These are phyloP conservation scores for Triops longicaudatus DNA, from an alignment of 1,140 invertebrate genomes.

Conservation along the genomic window DNA sequence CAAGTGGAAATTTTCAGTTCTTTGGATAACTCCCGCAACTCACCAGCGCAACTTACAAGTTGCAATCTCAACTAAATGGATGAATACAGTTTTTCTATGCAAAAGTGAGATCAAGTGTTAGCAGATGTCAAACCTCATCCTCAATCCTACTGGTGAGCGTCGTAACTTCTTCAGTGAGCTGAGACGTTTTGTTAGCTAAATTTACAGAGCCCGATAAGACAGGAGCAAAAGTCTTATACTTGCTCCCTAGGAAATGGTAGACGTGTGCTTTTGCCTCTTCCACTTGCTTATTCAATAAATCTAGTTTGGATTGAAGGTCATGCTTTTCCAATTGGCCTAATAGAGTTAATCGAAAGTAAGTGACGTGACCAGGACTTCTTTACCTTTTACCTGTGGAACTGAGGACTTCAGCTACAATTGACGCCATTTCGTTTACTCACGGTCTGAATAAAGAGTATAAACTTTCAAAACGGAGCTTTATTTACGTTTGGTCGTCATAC, in stretches of 20 bases:
- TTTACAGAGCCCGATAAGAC: slow-evolving; percentile 9
- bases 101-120: neutral
- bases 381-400: slow-evolving; percentile 19
- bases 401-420: slow-evolving; percentile 24
- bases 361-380: neutral
- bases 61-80: slow-evolving; percentile 28
- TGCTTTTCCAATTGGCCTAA: slow-evolving; percentile 25
- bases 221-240: slow-evolving; percentile 23
- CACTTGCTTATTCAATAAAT: slow-evolving; percentile 20
- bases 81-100: neutral
- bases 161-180: slow-evolving; percentile 21
- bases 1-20: slow-evolving; percentile 28
- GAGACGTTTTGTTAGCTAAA: slow-evolving; percentile 12
- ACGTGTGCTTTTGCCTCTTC: slow-evolving; percentile 22
- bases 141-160: slow-evolving; percentile 18
- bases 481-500: neutral
- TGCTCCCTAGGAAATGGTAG: slow-evolving; percentile 19
- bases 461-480: neutral
- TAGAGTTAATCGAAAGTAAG: neutral
- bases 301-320: slow-evolving; percentile 22
- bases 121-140: slow-evolving; percentile 13
- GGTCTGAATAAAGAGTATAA: neutral
- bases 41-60: slow-evolving; percentile 30
- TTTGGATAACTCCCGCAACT: slow-evolving; percentile 27
- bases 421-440: slow-evolving; percentile 19